A percentile compares a stretch with the other conserved stretches of the same genome.
phyloP scores from a whole-genome alignment of 2,797 vertebrate genomes.

The Ficedula albicollis region DNA sequence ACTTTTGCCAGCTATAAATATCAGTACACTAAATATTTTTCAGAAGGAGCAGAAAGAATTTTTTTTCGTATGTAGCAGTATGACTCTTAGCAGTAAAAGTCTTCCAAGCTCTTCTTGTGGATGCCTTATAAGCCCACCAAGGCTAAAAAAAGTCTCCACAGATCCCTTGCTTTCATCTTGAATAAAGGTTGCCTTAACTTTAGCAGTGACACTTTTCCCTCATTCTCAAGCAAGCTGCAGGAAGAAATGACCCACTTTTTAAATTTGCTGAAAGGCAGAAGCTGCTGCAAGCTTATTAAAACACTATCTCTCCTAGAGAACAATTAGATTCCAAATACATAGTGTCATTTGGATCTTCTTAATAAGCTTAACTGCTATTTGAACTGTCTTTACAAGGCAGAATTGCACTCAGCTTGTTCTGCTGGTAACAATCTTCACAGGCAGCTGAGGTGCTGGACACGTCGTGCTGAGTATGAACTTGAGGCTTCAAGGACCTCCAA shows the following conservation, averaged over 20 bases:
- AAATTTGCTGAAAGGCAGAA: slow-evolving; percentile 24
- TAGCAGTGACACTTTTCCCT: not conserved
- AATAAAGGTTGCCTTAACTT: not conserved
- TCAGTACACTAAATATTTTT: not conserved
- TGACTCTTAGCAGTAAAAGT: not conserved
- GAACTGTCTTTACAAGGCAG: not conserved
- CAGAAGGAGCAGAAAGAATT: not conserved
- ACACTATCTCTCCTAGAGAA: not conserved
- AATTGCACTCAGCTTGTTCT: not conserved
- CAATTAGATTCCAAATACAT: not conserved
- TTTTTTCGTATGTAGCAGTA: not conserved
- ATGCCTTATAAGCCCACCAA: not conserved
- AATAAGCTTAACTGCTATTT: not conserved
- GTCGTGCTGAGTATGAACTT: fast-evolving
- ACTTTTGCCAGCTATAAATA: not conserved
- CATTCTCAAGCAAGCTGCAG: not conserved
- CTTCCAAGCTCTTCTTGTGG: not conserved
- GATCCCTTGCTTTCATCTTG: not conserved
- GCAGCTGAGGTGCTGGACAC: fast-evolving
- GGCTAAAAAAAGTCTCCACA: not conserved
- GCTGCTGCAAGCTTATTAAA: slow-evolving; percentile 22
- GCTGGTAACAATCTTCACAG: not conserved
- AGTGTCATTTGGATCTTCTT: not conserved
- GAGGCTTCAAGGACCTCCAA: not conserved
- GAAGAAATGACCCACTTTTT: slow-evolving; percentile 31